phyloP scores from a whole-genome alignment of 2,113 vertebrate genomes.

The Platichthys flesus region DNA sequence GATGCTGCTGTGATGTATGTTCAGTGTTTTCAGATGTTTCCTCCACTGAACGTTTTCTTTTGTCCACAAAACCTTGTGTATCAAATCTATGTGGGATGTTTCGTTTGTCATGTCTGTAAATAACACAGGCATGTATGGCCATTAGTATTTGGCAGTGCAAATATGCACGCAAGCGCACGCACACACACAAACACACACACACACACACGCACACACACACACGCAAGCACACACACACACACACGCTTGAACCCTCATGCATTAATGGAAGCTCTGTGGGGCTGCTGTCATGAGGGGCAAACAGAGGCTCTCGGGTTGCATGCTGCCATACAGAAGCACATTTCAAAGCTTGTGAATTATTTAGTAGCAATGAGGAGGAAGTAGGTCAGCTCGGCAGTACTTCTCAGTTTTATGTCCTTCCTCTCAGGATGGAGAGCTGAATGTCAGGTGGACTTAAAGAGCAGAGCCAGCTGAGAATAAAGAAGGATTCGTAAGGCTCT shows the following conservation, averaged over 20 bases:
- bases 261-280: conserved; percentile 50
- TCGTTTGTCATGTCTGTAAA: conserved; percentile 42
- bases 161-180: not conserved
- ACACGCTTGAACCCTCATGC: conserved; percentile 39
- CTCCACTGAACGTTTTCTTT: no score
- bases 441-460: conserved; percentile 53
- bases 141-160: conserved; percentile 18
- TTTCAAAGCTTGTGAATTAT: conserved; percentile 77
- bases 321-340: conserved; percentile 66
- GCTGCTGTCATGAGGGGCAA: conserved; percentile 52
- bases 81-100: conserved; percentile 36
- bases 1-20: conserved; percentile 2
- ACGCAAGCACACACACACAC: conserved; percentile 1
- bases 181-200: not conserved
- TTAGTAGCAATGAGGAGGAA: conserved; percentile 68
- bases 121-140: conserved; percentile 24
- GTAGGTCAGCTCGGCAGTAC: conserved; percentile 64
- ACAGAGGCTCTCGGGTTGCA: conserved; percentile 61
- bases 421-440: conserved; percentile 49
- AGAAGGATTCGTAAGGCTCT: conserved; percentile 19
- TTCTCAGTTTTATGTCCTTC: conserved; percentile 60
- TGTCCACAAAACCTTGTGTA: conserved; percentile 13
- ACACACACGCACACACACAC: conserved; percentile 5
- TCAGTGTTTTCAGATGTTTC: conserved; percentile 13
- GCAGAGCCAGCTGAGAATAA: conserved; percentile 17